Evolutionary conservation across 2,797 vertebrate genomes (phyloP).

Genomic region (Pipistrellus pipistrellus): DNA sequence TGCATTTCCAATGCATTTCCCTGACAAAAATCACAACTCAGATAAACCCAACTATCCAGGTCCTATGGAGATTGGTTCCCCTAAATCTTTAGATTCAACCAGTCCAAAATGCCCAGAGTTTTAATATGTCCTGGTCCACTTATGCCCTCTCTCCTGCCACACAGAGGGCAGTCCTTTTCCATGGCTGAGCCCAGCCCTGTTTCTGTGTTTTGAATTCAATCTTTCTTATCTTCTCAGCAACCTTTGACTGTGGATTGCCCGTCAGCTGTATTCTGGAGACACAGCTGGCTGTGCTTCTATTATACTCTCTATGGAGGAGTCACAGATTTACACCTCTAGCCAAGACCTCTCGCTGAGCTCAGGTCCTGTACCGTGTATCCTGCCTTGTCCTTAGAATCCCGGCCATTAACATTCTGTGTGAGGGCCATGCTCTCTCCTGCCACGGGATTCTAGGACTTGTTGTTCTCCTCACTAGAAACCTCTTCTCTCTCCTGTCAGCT

Average conservation of each 20-base stretch:
- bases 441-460: background rate
- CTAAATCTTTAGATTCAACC: background rate
- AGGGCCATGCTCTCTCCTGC: background rate
- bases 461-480: background rate
- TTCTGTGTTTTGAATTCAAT: background rate
- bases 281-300: background rate
- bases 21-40: background rate
- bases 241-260: background rate
- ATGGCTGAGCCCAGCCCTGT: background rate
- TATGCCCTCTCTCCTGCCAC: background rate
- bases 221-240: background rate
- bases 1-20: background rate
- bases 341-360: background rate
- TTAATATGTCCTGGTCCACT: background rate
- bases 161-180: background rate
- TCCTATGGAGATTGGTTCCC: background rate
- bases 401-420: background rate
- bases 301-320: background rate
- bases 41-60: background rate
- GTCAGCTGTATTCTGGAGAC: constrained; percentile 13
- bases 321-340: constrained; percentile 1
- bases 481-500: background rate
- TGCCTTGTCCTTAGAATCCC: background rate
- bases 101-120: background rate
- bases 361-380: background rate